phyloP scores from a whole-genome alignment of 2,113 vertebrate species.

The Diadophis punctatus region DNA sequence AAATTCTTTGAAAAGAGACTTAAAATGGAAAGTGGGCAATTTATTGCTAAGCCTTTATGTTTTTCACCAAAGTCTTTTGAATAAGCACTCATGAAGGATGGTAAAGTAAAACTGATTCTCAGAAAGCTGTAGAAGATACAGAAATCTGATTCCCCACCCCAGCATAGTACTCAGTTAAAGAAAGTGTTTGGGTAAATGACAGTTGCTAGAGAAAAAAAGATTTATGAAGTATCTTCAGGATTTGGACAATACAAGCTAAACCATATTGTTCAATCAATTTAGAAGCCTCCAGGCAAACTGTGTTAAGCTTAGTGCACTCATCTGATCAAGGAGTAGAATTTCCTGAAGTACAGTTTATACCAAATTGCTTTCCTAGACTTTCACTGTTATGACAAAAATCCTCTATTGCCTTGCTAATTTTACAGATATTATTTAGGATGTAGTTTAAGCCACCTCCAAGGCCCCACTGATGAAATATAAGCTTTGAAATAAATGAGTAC shows the following conservation, averaged over 20 bases:
- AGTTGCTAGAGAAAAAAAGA: not conserved
- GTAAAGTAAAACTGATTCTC: not conserved
- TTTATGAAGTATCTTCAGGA: not conserved
- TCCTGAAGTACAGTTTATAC: not conserved
- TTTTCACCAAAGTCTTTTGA: not conserved
- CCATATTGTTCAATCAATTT: not conserved
- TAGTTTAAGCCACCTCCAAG: conserved; percentile 19
- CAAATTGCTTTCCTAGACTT: not conserved
- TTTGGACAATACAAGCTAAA: conserved; percentile 8
- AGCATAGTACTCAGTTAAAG: not conserved
- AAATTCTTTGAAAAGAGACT: not conserved
- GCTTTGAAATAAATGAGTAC: not conserved
- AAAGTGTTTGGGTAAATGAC: not conserved
- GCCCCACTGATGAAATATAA: not conserved
- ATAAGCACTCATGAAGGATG: not conserved
- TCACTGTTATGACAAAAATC: not conserved
- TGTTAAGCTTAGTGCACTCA: not conserved
- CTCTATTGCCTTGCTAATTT: not conserved
- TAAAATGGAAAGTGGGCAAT: not conserved
- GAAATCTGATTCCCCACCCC: not conserved
- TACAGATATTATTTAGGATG: not conserved
- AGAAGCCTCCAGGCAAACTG: not conserved
- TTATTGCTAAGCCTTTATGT: not conserved
- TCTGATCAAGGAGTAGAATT: not conserved
- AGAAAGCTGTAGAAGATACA: not conserved